A percentile compares a stretch with the other conserved stretches of the same genome.
Conservation (phyloP, 2,113 vertebrate species). For the Anoplopoma fimbria region DNA sequence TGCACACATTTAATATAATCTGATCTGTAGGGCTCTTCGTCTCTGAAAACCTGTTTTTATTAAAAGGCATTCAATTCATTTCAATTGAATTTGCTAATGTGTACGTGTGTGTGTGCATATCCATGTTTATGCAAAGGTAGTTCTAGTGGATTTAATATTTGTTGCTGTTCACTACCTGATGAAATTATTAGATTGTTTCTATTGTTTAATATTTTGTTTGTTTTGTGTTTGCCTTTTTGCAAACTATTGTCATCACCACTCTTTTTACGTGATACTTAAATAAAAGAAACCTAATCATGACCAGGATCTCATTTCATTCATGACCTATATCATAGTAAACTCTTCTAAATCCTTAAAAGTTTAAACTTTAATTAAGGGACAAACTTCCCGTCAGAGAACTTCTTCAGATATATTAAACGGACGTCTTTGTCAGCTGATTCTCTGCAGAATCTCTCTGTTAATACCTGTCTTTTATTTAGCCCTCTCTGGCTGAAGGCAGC, state of each 20-base stretch:
- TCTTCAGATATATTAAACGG: background rate
- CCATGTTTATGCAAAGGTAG: too few relatives aligned
- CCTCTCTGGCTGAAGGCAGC: background rate
- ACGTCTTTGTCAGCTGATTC: background rate
- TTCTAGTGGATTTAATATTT: too few relatives aligned
- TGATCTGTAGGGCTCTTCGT: background rate
- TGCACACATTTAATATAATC: background rate
- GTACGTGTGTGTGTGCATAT: too few relatives aligned
- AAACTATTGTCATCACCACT: too few relatives aligned
- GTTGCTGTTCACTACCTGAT: too few relatives aligned
- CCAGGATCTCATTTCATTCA: background rate
- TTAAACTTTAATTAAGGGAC: background rate
- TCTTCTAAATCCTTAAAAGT: background rate
- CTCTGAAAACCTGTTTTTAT: too few relatives aligned
- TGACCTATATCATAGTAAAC: background rate
- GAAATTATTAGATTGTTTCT: background rate
- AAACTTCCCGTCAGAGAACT: background rate
- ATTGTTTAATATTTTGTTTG: background rate
- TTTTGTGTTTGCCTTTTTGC: background rate
- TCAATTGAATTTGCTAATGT: too few relatives aligned
- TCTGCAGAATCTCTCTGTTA: background rate
- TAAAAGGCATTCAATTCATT: too few relatives aligned
- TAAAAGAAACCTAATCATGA: background rate
- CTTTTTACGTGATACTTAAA: background rate
- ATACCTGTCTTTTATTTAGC: slow-evolving; percentile 18